phyloP scores from a whole-genome alignment of 2,113 vertebrate genomes.

The Gavialis gangeticus region DNA sequence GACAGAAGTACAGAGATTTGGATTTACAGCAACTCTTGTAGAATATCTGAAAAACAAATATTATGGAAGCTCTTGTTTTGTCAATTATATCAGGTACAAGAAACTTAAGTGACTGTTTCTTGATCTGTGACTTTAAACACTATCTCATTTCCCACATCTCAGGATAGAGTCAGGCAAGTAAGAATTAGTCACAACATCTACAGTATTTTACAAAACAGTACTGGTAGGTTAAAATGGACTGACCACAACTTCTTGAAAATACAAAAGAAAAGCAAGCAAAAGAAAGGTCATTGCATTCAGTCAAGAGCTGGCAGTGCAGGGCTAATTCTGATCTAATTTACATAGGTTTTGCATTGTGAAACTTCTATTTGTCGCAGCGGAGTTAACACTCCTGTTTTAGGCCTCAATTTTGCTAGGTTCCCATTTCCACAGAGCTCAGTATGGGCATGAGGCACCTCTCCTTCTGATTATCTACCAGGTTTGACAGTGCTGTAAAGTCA shows the following conservation, averaged over 20 bases:
- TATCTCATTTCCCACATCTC: not conserved
- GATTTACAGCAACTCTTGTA: not conserved
- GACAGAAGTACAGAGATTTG: not conserved
- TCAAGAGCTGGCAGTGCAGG: not conserved
- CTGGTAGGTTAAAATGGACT: constrained; percentile 6
- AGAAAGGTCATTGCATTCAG: constrained; percentile 15
- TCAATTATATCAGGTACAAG: not conserved
- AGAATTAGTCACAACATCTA: constrained; percentile 17
- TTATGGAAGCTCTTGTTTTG: constrained; percentile 37
- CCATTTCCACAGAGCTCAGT: not conserved
- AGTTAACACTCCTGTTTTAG: fast-evolving
- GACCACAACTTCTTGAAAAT: constrained; percentile 36
- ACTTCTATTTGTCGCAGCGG: not conserved
- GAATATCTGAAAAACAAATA: not conserved
- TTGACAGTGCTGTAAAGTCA: fast-evolving
- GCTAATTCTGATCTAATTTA: not conserved
- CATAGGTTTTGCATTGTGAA: not conserved
- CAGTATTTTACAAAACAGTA: constrained; percentile 16
- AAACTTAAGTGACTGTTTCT: not conserved
- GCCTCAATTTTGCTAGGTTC: not conserved
- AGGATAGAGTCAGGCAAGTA: constrained; percentile 4
- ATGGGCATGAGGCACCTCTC: not conserved
- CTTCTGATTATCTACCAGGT: not conserved
- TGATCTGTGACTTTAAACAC: not conserved
- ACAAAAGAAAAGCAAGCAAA: constrained; percentile 5